Evolutionary conservation across 2,113 vertebrate species (phyloP), one percentile per base, ranked within the genome.

Genomic region (Cacatua alba): DNA sequence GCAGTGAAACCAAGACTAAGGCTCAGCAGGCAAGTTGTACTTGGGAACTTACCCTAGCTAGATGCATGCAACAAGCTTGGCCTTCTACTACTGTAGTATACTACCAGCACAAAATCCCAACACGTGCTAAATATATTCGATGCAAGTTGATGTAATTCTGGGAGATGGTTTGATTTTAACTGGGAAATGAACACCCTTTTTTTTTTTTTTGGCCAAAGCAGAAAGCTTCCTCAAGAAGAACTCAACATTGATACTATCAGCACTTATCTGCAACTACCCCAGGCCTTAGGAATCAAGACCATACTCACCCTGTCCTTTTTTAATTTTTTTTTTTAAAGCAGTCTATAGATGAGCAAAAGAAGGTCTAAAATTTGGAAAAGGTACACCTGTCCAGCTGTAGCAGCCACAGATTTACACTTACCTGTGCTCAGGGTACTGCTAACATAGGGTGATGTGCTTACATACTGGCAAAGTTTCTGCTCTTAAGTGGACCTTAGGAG

Each of bases 231-330:
- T 63, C 46, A 31, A 33, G 41, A 44, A 4, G 13, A 17, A 69
- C 28, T 62, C 33, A 10, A 35, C 39, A 33, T 15, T 1, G 1
- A 14, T 10, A 13, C 13, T 12, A 1, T 14, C 62, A 29, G 29
- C 59, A 19, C 31, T 23, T 5, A 44, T 7, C 62, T 70, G 24
- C 17, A 23, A 13, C 33, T 41, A 39, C 35, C 33, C 10, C 53
- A 74, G 25, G 25, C 24, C 21, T 28, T 33, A 46, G 10, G 24
- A 16, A 62, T 29, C 46, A 84, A 57, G 18, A 10, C 6, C 28
- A 24, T 76, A 31, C 11, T 74, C 23, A 2, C 35, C 4, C 7
- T 0, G 0, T 6, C 6, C 1, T 17, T 21, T 28, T 64, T 53
- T 6, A 35, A 13, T 13, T 53, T 29, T 21, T 33, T 13, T 39